Percentiles rank a stretch among this genome's conserved stretches.
These are phyloP conservation scores for Oedothorax gibbosus DNA, from an alignment of 1,140 invertebrate genomes.

Conservation along the genomic window DNA sequence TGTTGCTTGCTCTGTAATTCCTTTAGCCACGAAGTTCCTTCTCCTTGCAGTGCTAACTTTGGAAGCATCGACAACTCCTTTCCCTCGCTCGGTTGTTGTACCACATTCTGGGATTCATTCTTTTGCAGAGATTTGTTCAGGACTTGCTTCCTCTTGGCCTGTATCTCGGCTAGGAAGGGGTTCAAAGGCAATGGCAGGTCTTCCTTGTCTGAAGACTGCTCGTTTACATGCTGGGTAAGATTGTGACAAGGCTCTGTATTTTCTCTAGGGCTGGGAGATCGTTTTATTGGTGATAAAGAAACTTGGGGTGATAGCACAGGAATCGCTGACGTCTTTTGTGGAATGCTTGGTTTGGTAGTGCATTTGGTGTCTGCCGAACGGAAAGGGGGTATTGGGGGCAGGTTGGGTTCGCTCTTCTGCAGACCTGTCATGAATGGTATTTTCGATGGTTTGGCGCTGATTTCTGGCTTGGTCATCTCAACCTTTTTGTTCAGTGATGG, in stretches of 20 bases:
- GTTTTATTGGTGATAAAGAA: slow-evolving; percentile 33
- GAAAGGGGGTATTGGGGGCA: slow-evolving; percentile 39
- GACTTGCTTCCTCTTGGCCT: slow-evolving; percentile 52
- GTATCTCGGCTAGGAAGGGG: slow-evolving; percentile 54
- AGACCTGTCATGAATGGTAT: slow-evolving; percentile 50
- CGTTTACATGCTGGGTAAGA: neutral
- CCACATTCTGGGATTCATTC: neutral
- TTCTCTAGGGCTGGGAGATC: neutral
- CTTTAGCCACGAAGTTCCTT: slow-evolving; percentile 53
- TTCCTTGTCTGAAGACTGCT: slow-evolving; percentile 13
- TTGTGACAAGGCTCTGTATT: neutral
- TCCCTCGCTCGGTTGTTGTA: neutral
- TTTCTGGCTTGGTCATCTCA: slow-evolving; percentile 8
- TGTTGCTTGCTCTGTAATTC: slow-evolving; percentile 52
- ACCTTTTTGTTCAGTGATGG: slow-evolving; percentile 34
- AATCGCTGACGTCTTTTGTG: slow-evolving; percentile 38
- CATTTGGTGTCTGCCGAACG: slow-evolving; percentile 18
- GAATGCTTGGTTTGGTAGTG: neutral
- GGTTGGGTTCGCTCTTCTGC: slow-evolving; percentile 41
- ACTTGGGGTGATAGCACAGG: slow-evolving; percentile 43
- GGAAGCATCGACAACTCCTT: slow-evolving; percentile 44
- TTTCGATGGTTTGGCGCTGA: slow-evolving; percentile 45
- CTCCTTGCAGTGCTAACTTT: slow-evolving; percentile 30
- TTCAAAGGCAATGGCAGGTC: slow-evolving; percentile 40
- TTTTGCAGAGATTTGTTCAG: slow-evolving; percentile 34